Conservation (phyloP, 2,113 vertebrate genomes). For the Tupaia tana region DNA sequence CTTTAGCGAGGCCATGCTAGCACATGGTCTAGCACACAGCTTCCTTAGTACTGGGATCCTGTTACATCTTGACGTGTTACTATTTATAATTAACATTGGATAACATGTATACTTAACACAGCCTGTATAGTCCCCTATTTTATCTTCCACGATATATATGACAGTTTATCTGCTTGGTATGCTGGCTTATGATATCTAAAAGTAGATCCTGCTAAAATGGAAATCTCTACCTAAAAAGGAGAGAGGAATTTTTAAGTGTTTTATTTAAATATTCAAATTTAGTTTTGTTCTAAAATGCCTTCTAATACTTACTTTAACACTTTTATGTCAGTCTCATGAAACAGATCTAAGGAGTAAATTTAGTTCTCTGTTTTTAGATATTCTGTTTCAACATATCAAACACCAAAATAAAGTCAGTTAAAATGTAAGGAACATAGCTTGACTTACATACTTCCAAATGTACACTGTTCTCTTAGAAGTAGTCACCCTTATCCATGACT, state of each 20-base stretch:
- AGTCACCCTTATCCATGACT: not conserved
- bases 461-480: slow-evolving; percentile 34
- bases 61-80: not conserved
- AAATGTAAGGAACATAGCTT: slow-evolving; percentile 12
- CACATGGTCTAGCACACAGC: not conserved
- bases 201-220: slow-evolving; percentile 42
- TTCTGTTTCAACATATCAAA: slow-evolving; percentile 1
- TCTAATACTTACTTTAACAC: slow-evolving; percentile 21
- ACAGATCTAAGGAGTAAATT: slow-evolving; percentile 16
- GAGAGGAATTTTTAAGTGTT: slow-evolving; percentile 4
- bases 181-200: not conserved
- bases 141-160: slow-evolving; percentile 3
- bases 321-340: slow-evolving; percentile 25
- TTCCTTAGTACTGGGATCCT: slow-evolving; percentile 32
- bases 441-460: not conserved
- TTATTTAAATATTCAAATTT: slow-evolving; percentile 43
- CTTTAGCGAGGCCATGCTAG: slow-evolving; percentile 28
- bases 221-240: slow-evolving; percentile 2
- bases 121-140: not conserved
- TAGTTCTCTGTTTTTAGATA: slow-evolving; percentile 49
- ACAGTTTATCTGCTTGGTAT: slow-evolving; percentile 35
- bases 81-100: not conserved
- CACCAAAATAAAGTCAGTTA: slow-evolving; percentile 46
- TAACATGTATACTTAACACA: not conserved
- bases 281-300: slow-evolving; percentile 17